Evolutionary conservation across 1,140 invertebrate species (phyloP).

Genomic region (Drosophila bocqueti): DNA sequence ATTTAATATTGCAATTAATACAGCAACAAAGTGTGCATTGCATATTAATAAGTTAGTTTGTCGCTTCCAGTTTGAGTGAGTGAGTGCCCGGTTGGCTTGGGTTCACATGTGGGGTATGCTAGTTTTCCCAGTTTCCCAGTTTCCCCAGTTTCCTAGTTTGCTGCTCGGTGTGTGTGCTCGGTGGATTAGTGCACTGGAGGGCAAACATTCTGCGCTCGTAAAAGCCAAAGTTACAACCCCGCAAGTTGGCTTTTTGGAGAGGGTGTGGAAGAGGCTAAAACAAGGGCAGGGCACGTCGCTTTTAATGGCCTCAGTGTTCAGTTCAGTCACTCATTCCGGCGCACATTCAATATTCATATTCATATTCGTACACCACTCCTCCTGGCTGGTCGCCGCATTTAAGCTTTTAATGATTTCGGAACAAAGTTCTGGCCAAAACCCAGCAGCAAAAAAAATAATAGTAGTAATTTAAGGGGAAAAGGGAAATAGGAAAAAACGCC

Average conservation of each 20-base stretch:
- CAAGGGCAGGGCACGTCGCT: constrained; percentile 54
- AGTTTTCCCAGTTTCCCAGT: constrained; percentile 23
- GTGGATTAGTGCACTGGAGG: constrained; percentile 70
- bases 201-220: constrained; percentile 74
- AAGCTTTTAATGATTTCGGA: constrained; percentile 70
- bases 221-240: constrained; percentile 76
- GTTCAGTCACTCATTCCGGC: constrained; percentile 35
- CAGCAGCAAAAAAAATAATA: not conserved
- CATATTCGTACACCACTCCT: constrained; percentile 45
- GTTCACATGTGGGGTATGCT: constrained; percentile 10
- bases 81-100: constrained; percentile 26
- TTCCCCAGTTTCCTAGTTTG: constrained; percentile 38
- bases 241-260: constrained; percentile 54
- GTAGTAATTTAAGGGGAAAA: constrained; percentile 6
- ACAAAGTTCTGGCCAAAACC: constrained; percentile 43
- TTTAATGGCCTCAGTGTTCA: constrained; percentile 59
- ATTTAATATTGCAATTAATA: constrained; percentile 84
- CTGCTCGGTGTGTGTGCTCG: constrained; percentile 40
- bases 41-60: constrained; percentile 81
- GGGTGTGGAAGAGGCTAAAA: constrained; percentile 3
- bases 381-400: constrained; percentile 46
- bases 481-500: constrained; percentile 4
- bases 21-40: constrained; percentile 81
- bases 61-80: constrained; percentile 55
- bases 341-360: constrained; percentile 76